Evolutionary conservation across 1,140 invertebrate genomes (phyloP).

Genomic region (Hyles vespertilio): DNA sequence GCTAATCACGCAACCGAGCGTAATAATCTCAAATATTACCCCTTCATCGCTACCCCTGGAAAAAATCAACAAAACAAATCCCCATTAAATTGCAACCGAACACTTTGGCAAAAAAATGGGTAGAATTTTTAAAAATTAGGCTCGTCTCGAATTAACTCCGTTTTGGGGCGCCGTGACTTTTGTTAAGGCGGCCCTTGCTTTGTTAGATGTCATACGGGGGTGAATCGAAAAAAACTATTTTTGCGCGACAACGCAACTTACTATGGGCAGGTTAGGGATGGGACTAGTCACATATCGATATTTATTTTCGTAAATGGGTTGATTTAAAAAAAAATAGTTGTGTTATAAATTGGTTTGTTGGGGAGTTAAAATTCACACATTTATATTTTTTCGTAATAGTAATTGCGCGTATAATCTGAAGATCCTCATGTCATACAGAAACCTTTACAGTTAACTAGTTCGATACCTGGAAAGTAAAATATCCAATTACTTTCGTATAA

Average conservation of each 20-base stretch:
- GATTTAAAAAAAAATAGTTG: too few species aligned
- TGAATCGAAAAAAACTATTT: background rate
- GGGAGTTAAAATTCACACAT: too few species aligned
- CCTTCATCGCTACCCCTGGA: background rate
- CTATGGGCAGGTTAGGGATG: background rate
- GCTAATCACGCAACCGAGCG: too few species aligned
- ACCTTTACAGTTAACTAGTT: too few species aligned
- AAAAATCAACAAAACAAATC: background rate
- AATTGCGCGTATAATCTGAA: too few species aligned
- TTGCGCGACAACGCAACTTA: background rate
- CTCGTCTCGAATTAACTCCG: background rate
- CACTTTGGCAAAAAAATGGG: background rate
- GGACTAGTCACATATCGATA: background rate
- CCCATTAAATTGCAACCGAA: conserved; percentile 5
- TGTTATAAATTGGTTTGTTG: too few species aligned
- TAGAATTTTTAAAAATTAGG: background rate
- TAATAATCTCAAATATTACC: conserved; percentile 1
- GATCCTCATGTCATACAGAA: too few species aligned
- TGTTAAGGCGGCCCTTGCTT: background rate
- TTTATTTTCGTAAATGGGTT: background rate
- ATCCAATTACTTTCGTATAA: too few species aligned
- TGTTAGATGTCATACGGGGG: conserved; percentile 1
- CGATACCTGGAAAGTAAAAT: too few species aligned
- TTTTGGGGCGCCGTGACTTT: conserved; percentile 2
- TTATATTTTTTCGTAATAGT: too few species aligned